These are phyloP conservation scores for Erythrocebus patas DNA, from an alignment of 2,113 vertebrate genomes.

Conservation along the genomic window DNA sequence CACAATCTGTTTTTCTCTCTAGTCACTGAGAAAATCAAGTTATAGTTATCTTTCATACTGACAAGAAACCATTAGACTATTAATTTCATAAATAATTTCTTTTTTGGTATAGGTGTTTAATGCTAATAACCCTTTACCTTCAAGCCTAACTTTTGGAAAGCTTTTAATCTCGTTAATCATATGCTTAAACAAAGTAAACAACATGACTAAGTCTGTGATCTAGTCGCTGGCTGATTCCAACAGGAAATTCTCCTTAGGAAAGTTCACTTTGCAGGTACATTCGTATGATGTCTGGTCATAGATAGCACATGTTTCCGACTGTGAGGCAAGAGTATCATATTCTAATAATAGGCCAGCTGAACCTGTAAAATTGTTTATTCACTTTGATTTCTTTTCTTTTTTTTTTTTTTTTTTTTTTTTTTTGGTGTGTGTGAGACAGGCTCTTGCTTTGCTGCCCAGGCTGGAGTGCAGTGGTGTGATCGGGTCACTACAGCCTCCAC, in stretches of 20 bases:
- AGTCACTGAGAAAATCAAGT: not conserved
- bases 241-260: slow-evolving; percentile 61
- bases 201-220: slow-evolving; percentile 57
- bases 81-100: slow-evolving; percentile 31
- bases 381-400: not conserved
- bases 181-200: slow-evolving; percentile 52
- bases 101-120: not conserved
- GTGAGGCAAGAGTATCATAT: slow-evolving; percentile 20
- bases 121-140: slow-evolving; percentile 4
- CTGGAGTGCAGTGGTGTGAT: too few relatives aligned
- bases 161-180: slow-evolving; percentile 57
- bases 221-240: slow-evolving; percentile 37
- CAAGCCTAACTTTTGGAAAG: slow-evolving; percentile 29
- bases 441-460: too few relatives aligned
- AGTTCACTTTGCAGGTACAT: slow-evolving; percentile 44
- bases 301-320: not conserved
- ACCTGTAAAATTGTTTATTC: not conserved
- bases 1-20: not conserved
- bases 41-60: not conserved
- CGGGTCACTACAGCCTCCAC: too few relatives aligned
- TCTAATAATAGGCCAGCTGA: slow-evolving; percentile 17
- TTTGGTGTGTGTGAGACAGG: too few relatives aligned
- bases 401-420: too few relatives aligned
- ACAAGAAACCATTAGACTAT: not conserved
- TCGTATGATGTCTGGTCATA: slow-evolving; percentile 49